phyloP scores from a whole-genome alignment of 2,888 invertebrate species.

The Caenorhabditis sp. region DNA sequence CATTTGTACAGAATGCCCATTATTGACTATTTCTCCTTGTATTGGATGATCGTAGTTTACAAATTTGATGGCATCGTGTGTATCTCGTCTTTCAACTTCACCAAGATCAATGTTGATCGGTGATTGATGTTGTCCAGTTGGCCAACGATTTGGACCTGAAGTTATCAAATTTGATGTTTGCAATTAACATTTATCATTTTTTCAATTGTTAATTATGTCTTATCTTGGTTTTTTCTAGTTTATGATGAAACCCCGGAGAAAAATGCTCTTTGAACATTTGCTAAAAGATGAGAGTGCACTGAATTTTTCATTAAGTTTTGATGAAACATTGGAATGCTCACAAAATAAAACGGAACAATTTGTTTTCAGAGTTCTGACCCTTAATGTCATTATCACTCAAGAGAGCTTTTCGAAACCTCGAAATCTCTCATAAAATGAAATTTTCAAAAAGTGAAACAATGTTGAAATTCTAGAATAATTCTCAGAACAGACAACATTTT shows the following conservation, averaged over 20 bases:
- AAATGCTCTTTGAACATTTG: neutral
- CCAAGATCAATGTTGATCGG: slow-evolving; percentile 64
- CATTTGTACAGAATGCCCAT: slow-evolving; percentile 69
- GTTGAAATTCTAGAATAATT: no score
- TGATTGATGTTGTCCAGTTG: slow-evolving; percentile 59
- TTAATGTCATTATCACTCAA: no score
- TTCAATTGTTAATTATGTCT: neutral
- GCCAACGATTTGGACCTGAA: slow-evolving; percentile 51
- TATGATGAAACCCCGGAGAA: neutral
- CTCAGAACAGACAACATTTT: no score
- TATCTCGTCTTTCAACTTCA: slow-evolving; percentile 43
- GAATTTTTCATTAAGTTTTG: no score
- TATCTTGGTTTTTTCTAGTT: neutral
- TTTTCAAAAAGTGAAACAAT: no score
- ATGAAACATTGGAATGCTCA: no score
- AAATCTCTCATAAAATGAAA: no score
- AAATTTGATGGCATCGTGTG: slow-evolving; percentile 60
- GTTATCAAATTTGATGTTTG: neutral
- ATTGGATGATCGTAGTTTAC: slow-evolving; percentile 63
- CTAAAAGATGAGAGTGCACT: neutral
- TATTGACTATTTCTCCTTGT: slow-evolving; percentile 65
- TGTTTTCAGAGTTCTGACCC: no score
- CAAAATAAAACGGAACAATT: no score
- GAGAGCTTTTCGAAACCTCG: no score
- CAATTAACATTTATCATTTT: neutral